Evolutionary conservation across 92 coral and sea anemone genomes (phyloP).

Genomic region (Epizoanthus fatuus): DNA sequence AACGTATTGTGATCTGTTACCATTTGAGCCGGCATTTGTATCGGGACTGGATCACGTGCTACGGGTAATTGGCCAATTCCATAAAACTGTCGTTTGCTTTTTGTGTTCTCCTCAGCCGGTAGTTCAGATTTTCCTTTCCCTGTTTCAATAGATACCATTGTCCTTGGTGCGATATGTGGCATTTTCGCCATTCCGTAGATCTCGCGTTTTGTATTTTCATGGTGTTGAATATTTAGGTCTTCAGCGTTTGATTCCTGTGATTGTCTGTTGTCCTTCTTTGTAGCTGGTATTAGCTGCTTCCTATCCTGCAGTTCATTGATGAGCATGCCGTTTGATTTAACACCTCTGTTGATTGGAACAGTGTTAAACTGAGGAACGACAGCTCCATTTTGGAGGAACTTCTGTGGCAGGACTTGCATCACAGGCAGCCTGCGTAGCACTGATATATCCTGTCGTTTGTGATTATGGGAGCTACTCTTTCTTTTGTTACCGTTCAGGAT

Average conservation of each 20-base stretch:
- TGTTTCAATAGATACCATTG: too few relatives aligned
- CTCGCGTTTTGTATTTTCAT: conserved; percentile 54
- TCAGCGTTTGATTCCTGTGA: not conserved
- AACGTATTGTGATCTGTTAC: not conserved
- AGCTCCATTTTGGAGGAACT: conserved; percentile 81
- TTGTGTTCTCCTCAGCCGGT: too few relatives aligned
- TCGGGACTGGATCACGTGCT: not conserved
- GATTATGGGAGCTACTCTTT: not conserved
- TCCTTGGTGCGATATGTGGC: conserved; percentile 25
- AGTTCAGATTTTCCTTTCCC: too few relatives aligned
- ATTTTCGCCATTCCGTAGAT: conserved; percentile 71
- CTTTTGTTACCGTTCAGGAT: conserved; percentile 6
- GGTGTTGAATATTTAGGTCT: not conserved
- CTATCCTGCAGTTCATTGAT: conserved; percentile 74
- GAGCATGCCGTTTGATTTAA: conserved; percentile 78
- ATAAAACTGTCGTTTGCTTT: too few relatives aligned
- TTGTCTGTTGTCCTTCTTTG: not conserved
- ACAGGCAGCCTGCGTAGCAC: conserved; percentile 85
- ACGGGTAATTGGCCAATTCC: too few relatives aligned
- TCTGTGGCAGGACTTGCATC: conserved; percentile 91
- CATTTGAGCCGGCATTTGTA: not conserved
- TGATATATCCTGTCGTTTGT: conserved; percentile 76
- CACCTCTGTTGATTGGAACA: conserved; percentile 55
- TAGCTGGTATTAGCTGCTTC: conserved; percentile 68
- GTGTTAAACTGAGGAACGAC: conserved; percentile 75